A percentile compares a stretch with the other conserved stretches of the same genome.
Conservation (phyloP, 2,888 invertebrate genomes). For the Catotricha subobsoleta region DNA sequence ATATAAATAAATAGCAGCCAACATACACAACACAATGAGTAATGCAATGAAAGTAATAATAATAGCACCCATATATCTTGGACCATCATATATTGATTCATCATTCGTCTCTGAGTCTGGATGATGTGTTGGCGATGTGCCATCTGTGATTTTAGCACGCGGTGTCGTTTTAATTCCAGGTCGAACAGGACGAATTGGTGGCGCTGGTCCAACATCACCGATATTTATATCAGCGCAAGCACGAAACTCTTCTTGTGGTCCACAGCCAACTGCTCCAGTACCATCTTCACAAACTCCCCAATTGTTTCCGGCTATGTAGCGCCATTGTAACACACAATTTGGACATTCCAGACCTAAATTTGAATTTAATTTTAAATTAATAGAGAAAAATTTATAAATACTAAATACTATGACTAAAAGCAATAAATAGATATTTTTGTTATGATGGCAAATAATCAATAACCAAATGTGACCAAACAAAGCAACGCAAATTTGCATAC, state of each 20-base stretch:
- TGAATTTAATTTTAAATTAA: constrained; percentile 23
- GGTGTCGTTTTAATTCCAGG: constrained; percentile 8
- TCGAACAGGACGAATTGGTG: constrained; percentile 7
- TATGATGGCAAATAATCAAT: too few relatives aligned
- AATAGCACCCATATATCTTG: constrained; percentile 34
- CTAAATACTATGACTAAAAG: too few relatives aligned
- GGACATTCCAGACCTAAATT: constrained; percentile 45
- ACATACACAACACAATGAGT: constrained; percentile 42
- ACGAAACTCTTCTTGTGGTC: constrained; percentile 75
- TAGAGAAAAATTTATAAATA: not conserved
- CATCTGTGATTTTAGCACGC: constrained; percentile 11
- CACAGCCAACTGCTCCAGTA: constrained; percentile 66
- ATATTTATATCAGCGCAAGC: constrained; percentile 69
- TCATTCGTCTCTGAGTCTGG: constrained; percentile 16
- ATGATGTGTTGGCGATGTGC: constrained; percentile 6
- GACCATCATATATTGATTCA: constrained; percentile 9
- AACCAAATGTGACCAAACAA: too few relatives aligned
- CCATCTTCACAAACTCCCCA: constrained; percentile 62
- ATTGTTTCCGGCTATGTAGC: constrained; percentile 71
- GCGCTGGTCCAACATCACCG: constrained; percentile 30
- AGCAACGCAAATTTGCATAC: too few relatives aligned
- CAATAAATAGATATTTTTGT: too few relatives aligned
- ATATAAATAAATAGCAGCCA: constrained; percentile 53
- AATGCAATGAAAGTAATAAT: constrained; percentile 43
- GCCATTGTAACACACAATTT: constrained; percentile 78